Percentiles rank a stretch among this genome's conserved stretches.
Conservation (phyloP, 2,888 invertebrate species). For the Phaonia tiefii region DNA sequence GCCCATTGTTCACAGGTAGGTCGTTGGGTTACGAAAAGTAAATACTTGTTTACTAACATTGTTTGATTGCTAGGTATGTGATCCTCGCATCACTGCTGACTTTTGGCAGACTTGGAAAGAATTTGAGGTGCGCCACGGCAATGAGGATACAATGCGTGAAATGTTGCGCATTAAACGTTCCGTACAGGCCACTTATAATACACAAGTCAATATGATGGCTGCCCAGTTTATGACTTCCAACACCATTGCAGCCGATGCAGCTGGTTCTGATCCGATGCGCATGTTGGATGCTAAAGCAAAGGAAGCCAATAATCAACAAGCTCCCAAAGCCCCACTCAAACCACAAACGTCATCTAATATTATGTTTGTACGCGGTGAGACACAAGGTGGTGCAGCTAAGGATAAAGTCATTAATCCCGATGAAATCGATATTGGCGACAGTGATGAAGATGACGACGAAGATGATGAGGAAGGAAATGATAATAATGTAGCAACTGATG, state of each 20-base stretch:
- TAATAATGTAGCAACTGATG: conserved; percentile 82
- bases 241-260: conserved; percentile 87
- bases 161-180: conserved; percentile 98
- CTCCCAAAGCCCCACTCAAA: conserved; percentile 72
- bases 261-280: conserved; percentile 92
- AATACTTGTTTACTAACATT: no score
- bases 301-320: conserved; percentile 79
- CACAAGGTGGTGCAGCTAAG: conserved; percentile 87
- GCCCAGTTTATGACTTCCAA: conserved; percentile 95
- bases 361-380: conserved; percentile 93
- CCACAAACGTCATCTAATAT: conserved; percentile 83
- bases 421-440: conserved; percentile 92
- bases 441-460: conserved; percentile 84
- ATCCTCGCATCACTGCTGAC: conserved; percentile 95
- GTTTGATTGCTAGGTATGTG: conserved; percentile 83
- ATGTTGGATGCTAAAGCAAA: conserved; percentile 92
- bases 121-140: conserved; percentile 99
- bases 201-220: conserved; percentile 99
- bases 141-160: conserved; percentile 99
- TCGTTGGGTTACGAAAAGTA: not conserved
- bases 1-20: conserved; percentile 97
- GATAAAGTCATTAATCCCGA: conserved; percentile 90
- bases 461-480: conserved; percentile 86
- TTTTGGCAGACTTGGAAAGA: conserved; percentile 99
- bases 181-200: conserved; percentile 98